Conservation (phyloP, 2,113 vertebrate genomes). For the Asarcornis scutulata region DNA sequence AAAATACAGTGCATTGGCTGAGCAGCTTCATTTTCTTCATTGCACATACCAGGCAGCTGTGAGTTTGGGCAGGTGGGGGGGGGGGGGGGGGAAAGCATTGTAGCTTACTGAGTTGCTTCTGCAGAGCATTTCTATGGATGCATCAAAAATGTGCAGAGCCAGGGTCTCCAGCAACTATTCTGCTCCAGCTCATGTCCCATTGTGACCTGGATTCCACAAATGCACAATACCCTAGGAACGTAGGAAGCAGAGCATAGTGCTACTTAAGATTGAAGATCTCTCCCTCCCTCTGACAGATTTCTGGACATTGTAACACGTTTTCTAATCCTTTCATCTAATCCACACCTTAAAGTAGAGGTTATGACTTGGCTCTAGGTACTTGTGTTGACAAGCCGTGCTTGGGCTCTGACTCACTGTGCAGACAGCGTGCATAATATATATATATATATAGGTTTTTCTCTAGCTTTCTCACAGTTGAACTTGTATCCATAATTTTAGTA, state of each 20-base stretch:
- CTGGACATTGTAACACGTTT: not conserved
- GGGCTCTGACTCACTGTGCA: not conserved
- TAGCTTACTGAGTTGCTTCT: not conserved
- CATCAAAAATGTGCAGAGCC: not conserved
- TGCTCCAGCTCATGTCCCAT: not conserved
- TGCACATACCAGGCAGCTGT: not conserved
- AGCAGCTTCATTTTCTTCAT: not conserved
- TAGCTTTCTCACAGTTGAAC: not conserved
- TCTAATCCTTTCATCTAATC: conserved; percentile 31
- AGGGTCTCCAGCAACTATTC: not conserved
- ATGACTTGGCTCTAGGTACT: not conserved
- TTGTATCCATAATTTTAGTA: not conserved
- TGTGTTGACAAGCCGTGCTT: conserved; percentile 22
- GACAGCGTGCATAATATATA: not conserved
- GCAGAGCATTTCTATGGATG: not conserved
- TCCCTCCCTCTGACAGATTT: not conserved
- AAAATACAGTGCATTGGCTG: not conserved
- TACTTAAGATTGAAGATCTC: not conserved
- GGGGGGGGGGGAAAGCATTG: accelerated
- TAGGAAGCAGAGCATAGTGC: not conserved
- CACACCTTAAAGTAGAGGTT: conserved; percentile 1
- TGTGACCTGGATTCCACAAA: not conserved
- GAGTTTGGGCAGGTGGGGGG: not conserved
- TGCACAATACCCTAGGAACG: not conserved
- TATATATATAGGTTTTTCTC: not conserved